A percentile compares a stretch with the other conserved stretches of the same genome.
Evolutionary conservation across 2,113 vertebrate genomes (phyloP).

Genomic region (Eptesicus fuscus): DNA sequence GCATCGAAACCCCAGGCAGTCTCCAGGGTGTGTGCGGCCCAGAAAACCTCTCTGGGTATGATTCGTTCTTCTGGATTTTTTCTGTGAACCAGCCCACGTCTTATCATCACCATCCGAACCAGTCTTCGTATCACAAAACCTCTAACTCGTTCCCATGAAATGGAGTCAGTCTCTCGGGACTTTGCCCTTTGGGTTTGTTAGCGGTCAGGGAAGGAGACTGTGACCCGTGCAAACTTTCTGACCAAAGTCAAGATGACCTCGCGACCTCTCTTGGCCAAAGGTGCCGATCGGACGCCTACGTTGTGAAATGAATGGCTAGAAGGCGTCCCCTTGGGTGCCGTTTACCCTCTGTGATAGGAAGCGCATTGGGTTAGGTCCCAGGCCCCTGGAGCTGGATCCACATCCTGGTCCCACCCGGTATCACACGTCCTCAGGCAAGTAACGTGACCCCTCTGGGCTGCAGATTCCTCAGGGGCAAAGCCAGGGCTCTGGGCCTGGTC

Average conservation of each 20-base stretch:
- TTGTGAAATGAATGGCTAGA: background rate
- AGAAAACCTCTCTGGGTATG: background rate
- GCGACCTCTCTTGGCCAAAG: background rate
- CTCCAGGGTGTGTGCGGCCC: background rate
- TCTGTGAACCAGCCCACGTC: accelerated
- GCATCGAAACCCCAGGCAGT: background rate
- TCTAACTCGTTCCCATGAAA: background rate
- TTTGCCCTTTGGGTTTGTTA: background rate
- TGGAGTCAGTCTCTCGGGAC: background rate
- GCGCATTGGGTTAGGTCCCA: background rate
- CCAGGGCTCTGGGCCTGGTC: background rate
- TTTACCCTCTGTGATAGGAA: background rate
- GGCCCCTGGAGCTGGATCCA: background rate
- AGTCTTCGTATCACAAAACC: background rate
- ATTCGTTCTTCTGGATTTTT: background rate
- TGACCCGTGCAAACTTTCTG: accelerated
- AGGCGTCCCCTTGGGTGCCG: background rate
- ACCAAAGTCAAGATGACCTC: background rate
- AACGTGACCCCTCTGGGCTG: background rate
- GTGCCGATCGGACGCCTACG: background rate
- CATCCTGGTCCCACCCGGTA: accelerated
- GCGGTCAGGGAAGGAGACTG: background rate
- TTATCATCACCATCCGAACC: background rate
- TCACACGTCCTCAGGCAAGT: background rate
- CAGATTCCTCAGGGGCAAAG: background rate